Percentiles rank a stretch among this genome's conserved stretches.
Evolutionary conservation across 1,140 invertebrate species (phyloP).

Genomic region (Zaprionus ornatus): DNA sequence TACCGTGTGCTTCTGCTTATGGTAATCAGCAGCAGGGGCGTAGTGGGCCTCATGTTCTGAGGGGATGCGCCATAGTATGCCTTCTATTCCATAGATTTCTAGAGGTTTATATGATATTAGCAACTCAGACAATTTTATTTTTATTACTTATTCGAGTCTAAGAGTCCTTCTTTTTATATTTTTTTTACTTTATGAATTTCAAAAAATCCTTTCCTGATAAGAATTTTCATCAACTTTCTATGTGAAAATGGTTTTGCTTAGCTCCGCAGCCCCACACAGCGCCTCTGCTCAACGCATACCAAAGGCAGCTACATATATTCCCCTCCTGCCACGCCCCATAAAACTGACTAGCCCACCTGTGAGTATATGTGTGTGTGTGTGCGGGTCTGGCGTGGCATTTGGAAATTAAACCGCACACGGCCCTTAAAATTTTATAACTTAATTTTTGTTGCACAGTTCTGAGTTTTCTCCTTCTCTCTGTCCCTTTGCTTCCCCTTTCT

Average conservation of each 20-base stretch:
- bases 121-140: no score
- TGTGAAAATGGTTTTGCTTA: not conserved
- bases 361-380: conserved; percentile 16
- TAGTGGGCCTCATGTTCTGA: not conserved
- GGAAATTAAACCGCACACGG: conserved; percentile 75
- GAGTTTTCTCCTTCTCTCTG: conserved; percentile 3
- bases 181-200: not conserved
- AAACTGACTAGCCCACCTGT: conserved; percentile 53
- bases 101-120: no score
- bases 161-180: not conserved
- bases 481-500: not conserved
- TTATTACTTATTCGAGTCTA: no score
- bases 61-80: not conserved
- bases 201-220: not conserved
- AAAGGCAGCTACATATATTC: not conserved
- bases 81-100: not conserved
- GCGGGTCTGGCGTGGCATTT: conserved; percentile 65
- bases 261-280: not conserved
- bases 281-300: not conserved
- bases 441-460: conserved; percentile 66
- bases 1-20: conserved; percentile 64
- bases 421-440: conserved; percentile 82
- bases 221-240: not conserved
- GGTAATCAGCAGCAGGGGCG: conserved; percentile 57
- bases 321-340: conserved; percentile 36